These are phyloP conservation scores for Lysandra coridon DNA, from an alignment of 2,888 invertebrate genomes.

Conservation along the genomic window DNA sequence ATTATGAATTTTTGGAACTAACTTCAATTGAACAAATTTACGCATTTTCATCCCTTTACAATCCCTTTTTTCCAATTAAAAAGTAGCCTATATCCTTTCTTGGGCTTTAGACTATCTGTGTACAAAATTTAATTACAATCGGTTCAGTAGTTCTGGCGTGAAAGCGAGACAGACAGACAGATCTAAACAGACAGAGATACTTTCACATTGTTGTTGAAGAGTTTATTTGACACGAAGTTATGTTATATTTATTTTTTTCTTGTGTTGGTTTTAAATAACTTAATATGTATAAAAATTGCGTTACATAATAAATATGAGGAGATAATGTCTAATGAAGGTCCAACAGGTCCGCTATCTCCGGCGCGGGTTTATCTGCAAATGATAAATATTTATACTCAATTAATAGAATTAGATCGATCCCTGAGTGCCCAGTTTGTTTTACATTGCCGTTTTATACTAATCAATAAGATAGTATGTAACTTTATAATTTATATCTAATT, in stretches of 20 bases:
- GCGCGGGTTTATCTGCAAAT: slow-evolving; percentile 31
- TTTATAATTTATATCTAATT: background rate
- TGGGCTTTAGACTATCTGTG: too few species aligned
- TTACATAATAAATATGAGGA: slow-evolving; percentile 23
- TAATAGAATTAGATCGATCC: slow-evolving; percentile 41
- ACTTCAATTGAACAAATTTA: too few species aligned
- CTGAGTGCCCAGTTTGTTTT: slow-evolving; percentile 17
- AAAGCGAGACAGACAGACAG: too few species aligned
- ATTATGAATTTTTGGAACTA: too few species aligned
- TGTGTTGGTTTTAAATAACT: background rate
- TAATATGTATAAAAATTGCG: background rate
- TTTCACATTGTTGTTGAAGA: too few species aligned
- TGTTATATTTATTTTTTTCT: background rate
- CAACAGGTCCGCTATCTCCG: slow-evolving; percentile 13
- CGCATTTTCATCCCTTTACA: too few species aligned
- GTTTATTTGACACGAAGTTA: too few species aligned
- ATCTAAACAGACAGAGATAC: too few species aligned
- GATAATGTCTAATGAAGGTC: slow-evolving; percentile 27
- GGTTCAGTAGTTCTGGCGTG: too few species aligned
- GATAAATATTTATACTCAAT: slow-evolving; percentile 43
- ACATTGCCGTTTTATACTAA: slow-evolving; percentile 22
- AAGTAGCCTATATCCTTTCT: too few species aligned
- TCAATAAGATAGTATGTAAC: background rate
- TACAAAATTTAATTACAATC: too few species aligned
- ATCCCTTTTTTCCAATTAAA: too few species aligned